phyloP scores from a whole-genome alignment of 2,113 vertebrate species.

The Proteles cristata region DNA sequence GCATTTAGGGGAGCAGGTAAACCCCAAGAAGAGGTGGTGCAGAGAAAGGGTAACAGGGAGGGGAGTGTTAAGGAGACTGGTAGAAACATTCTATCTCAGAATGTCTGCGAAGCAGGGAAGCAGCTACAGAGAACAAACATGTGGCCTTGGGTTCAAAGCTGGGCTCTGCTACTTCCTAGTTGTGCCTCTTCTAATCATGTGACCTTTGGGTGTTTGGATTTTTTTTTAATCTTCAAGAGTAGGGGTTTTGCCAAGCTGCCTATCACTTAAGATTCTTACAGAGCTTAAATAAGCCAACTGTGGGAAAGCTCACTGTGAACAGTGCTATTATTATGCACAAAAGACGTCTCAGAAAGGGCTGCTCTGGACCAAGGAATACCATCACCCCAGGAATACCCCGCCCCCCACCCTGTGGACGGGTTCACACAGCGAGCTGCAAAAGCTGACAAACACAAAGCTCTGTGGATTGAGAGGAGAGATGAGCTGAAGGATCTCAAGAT shows the following conservation, averaged over 20 bases:
- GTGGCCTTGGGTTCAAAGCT: neutral
- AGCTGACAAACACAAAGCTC: neutral
- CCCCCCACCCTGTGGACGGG: neutral
- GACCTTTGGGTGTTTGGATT: neutral
- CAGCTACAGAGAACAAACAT: neutral
- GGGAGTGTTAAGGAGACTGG: neutral
- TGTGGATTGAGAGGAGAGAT: neutral
- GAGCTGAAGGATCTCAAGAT: neutral
- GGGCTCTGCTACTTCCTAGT: neutral
- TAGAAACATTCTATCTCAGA: neutral
- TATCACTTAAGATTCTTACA: slow-evolving; percentile 43
- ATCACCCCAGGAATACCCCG: neutral
- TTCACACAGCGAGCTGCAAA: neutral
- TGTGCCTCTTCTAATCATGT: neutral
- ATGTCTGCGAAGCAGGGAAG: neutral
- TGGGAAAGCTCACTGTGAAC: neutral
- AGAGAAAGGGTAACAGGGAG: neutral
- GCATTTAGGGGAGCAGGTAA: neutral
- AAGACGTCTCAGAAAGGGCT: neutral
- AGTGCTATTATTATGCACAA: neutral
- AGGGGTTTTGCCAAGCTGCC: neutral
- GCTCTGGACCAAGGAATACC: neutral
- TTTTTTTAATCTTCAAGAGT: neutral
- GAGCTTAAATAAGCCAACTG: neutral
- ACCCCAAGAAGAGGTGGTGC: neutral